Evolutionary conservation across 2,113 vertebrate genomes (phyloP).

Genomic region (Pseudorasbora parva): DNA sequence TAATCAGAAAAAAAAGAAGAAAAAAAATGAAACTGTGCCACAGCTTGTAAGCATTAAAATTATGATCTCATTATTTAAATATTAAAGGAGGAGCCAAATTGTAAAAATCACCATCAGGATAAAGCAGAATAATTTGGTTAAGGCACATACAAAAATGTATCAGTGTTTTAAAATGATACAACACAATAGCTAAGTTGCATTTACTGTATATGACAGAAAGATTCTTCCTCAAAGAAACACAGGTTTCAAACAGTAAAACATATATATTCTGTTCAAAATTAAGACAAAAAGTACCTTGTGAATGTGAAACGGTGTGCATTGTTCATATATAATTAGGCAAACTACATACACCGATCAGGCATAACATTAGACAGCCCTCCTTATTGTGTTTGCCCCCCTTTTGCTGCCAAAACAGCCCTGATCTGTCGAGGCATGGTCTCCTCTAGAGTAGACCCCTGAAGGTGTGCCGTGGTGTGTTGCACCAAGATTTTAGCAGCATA

Average conservation of each 20-base stretch:
- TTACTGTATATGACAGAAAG: neutral
- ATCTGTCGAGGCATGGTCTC: too few relatives aligned
- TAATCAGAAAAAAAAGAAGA: constrained; percentile 37
- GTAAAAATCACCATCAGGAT: constrained; percentile 8
- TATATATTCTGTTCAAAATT: neutral
- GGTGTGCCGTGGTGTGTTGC: too few relatives aligned
- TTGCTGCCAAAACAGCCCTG: too few relatives aligned
- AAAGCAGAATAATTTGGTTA: neutral
- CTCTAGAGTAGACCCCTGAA: too few relatives aligned
- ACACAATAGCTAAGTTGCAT: neutral
- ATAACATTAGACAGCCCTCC: too few relatives aligned
- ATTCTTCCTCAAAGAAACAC: neutral
- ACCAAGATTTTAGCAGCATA: too few relatives aligned
- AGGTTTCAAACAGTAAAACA: neutral
- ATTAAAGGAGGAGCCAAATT: constrained; percentile 8
- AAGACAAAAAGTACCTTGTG: neutral
- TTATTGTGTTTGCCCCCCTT: too few relatives aligned
- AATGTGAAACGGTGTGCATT: neutral
- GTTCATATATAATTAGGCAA: neutral
- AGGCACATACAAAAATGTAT: neutral
- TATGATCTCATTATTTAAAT: constrained; percentile 15
- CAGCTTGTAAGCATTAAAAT: neutral
- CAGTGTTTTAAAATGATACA: neutral
- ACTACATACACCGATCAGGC: neutral
- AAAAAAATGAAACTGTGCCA: too few relatives aligned